A percentile compares a stretch with the other conserved stretches of the same genome.
phyloP scores from a whole-genome alignment of 2,888 invertebrate genomes.

The Apamea sordens region DNA sequence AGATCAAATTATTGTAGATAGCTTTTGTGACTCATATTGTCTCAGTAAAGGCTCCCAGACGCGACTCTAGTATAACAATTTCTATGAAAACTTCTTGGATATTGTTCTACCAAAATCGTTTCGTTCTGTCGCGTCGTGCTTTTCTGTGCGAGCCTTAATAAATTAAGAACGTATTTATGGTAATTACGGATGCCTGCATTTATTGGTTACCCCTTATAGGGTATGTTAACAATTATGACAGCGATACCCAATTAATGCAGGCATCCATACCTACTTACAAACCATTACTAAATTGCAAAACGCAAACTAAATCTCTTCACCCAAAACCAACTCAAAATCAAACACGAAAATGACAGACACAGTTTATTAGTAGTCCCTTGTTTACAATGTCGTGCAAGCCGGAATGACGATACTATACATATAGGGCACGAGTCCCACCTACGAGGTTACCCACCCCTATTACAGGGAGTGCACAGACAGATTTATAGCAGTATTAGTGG shows the following conservation, averaged over 20 bases:
- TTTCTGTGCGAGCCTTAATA: too few species aligned
- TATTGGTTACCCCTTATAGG: too few species aligned
- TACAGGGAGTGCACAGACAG: constrained; percentile 73
- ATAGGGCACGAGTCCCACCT: constrained; percentile 15
- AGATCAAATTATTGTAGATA: background rate
- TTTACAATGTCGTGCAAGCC: constrained; percentile 24
- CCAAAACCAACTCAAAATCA: constrained; percentile 5
- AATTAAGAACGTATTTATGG: too few species aligned
- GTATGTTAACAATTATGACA: too few species aligned
- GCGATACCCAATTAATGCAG: too few species aligned
- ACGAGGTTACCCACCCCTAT: constrained; percentile 62
- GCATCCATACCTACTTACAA: background rate
- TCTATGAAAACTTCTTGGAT: too few species aligned
- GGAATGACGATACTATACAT: constrained; percentile 13
- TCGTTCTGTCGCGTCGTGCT: too few species aligned
- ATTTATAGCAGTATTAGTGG: constrained; percentile 76
- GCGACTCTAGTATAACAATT: too few species aligned
- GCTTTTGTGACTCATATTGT: background rate
- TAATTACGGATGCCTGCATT: too few species aligned
- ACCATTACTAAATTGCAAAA: background rate
- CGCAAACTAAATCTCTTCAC: background rate
- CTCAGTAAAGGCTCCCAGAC: too few species aligned
- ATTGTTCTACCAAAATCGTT: too few species aligned
- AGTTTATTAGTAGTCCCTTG: background rate
- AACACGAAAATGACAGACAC: background rate